Evolutionary conservation across 2,888 invertebrate genomes (phyloP).

Genomic region (Dysmachus trigonus): DNA sequence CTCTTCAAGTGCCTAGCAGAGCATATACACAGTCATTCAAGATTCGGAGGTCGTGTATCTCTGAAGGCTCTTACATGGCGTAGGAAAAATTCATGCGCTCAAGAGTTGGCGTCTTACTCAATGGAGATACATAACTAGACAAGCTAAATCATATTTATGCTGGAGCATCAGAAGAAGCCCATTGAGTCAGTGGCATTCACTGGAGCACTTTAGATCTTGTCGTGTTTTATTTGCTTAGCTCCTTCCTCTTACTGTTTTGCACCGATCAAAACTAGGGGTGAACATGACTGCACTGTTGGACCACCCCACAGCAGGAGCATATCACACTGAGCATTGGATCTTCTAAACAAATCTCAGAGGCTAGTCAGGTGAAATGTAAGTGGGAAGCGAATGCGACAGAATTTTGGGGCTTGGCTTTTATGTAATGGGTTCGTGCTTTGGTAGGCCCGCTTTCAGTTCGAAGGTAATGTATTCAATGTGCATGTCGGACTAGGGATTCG

Average conservation of each 20-base stretch:
- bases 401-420: neutral
- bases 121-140: neutral
- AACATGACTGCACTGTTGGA: neutral
- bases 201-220: neutral
- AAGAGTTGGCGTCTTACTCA: neutral
- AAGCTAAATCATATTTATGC: conserved; percentile 21
- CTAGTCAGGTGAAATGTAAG: neutral
- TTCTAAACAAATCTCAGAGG: neutral
- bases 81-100: neutral
- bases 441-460: neutral
- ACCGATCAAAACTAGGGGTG: neutral
- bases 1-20: neutral
- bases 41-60: conserved; percentile 2
- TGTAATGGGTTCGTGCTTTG: neutral
- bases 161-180: neutral
- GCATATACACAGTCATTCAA: neutral
- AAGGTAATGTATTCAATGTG: neutral
- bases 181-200: conserved; percentile 7
- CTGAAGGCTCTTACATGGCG: neutral
- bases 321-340: neutral
- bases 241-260: neutral
- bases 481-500: neutral
- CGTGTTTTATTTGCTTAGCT: neutral
- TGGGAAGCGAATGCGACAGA: neutral
- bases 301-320: neutral